phyloP scores from a whole-genome alignment of 2,113 vertebrate species.

The Heterotis niloticus region DNA sequence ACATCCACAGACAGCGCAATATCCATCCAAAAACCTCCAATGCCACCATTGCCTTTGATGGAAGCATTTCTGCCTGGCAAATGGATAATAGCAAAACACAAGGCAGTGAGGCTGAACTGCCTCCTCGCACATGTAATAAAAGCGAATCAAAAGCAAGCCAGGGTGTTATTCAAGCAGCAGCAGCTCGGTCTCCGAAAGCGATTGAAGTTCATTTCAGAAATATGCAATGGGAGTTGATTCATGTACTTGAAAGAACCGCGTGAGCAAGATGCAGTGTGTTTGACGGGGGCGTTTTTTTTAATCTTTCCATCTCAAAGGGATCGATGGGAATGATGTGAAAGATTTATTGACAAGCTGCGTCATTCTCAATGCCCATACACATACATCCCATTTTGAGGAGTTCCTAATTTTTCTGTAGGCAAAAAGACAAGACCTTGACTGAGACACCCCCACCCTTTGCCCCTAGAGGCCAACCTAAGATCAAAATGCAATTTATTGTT shows the following conservation, averaged over 20 bases:
- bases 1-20: too few relatives aligned
- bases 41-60: background rate
- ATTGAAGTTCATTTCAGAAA: background rate
- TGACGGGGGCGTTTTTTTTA: background rate
- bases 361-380: background rate
- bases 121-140: background rate
- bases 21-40: background rate
- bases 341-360: background rate
- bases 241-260: background rate
- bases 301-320: background rate
- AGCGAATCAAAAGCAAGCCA: background rate
- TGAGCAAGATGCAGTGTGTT: background rate
- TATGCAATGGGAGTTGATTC: conserved; percentile 1
- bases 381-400: background rate
- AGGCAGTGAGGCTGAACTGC: background rate
- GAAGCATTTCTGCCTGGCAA: background rate
- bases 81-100: background rate
- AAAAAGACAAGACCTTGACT: background rate
- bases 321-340: background rate
- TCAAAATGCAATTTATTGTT: conserved; percentile 13
- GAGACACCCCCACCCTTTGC: background rate
- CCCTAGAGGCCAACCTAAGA: background rate
- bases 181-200: background rate
- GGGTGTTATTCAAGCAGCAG: background rate
- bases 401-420: conserved; percentile 6